Evolutionary conservation across 1,140 invertebrate genomes (phyloP), one percentile per base, ranked within the genome.

Genomic region (Latrodectus geometricus): DNA sequence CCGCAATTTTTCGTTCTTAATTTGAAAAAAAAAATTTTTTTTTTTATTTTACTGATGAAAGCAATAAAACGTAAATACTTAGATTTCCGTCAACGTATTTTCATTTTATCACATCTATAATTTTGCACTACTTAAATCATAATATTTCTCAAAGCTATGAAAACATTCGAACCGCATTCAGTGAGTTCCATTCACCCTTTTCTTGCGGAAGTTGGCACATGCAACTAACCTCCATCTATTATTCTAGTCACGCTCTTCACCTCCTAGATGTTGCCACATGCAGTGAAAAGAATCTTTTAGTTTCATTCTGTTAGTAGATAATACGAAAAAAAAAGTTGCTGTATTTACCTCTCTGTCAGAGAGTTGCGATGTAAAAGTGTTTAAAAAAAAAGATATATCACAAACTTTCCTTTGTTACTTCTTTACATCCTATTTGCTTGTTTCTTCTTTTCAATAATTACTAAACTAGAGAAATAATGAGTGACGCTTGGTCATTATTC

Each of bases 181-280:
- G 5, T 35, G 35, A 35, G 35, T 35, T 35, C 35, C 35, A 35
- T 35, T 35, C 35, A 35, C 35, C 35, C 35, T 48, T 61, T 76
- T 76, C 21, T 54, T 50, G 21, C 74, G 74, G 74, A 76, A 76
- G 74, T 48, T 23, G n/a, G 21, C 15, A 23, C 66, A n/a, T 69
- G 66, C 66, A 69, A 20, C 66, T 61, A 69, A 69, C 66, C 15
- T 74, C 49, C 72, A 76, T 52, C 54, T 50, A 76, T 76, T 61
- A 76, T 76, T 76, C 74, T 7, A 54, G n/a, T 20, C 74, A 35
- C 74, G 20, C 49, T 20, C 52, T 76, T 76, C 74, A 76, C 54
- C 74, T 76, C 54, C 56, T 35, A 56, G 49, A 61, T 61, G 54
- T 61, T 61, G 54, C 54, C 54, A 61, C 54, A 11, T 17, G 54